These are phyloP conservation scores for Olivierus martensii DNA, from an alignment of 1,140 invertebrate genomes.

Conservation along the genomic window DNA sequence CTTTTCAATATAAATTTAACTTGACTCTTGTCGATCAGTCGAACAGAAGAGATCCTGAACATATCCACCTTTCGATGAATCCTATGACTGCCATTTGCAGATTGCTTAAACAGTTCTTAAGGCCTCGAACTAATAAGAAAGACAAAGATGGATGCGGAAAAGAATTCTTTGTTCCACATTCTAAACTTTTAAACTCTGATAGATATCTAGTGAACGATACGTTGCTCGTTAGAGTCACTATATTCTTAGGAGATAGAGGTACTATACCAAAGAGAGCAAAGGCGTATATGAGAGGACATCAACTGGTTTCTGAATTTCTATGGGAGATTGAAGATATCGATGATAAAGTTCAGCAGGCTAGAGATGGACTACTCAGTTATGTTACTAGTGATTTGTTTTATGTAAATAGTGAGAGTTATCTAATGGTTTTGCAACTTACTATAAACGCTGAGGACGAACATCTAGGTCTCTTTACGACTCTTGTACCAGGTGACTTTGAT, in stretches of 20 bases:
- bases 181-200: neutral
- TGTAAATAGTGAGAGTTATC: conserved; percentile 13
- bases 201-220: conserved; percentile 1
- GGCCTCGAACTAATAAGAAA: conserved; percentile 2
- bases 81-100: conserved; percentile 15
- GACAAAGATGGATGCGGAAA: conserved; percentile 15
- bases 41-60: neutral
- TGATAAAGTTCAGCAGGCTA: neutral
- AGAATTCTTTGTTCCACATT: conserved; percentile 11
- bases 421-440: conserved; percentile 14
- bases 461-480: conserved; percentile 14
- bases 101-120: conserved; percentile 12
- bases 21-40: conserved; percentile 8
- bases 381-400: conserved; percentile 15
- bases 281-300: conserved; percentile 13
- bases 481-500: conserved; percentile 15
- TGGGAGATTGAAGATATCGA: conserved; percentile 14
- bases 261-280: conserved; percentile 2
- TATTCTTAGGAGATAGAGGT: conserved; percentile 4
- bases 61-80: conserved; percentile 1
- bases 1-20: conserved; percentile 11
- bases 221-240: conserved; percentile 5
- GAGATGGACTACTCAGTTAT: neutral
- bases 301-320: conserved; percentile 16
- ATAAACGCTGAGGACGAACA: conserved; percentile 3